phyloP scores from a whole-genome alignment of 1,140 invertebrate genomes.

The Pararge aegeria region DNA sequence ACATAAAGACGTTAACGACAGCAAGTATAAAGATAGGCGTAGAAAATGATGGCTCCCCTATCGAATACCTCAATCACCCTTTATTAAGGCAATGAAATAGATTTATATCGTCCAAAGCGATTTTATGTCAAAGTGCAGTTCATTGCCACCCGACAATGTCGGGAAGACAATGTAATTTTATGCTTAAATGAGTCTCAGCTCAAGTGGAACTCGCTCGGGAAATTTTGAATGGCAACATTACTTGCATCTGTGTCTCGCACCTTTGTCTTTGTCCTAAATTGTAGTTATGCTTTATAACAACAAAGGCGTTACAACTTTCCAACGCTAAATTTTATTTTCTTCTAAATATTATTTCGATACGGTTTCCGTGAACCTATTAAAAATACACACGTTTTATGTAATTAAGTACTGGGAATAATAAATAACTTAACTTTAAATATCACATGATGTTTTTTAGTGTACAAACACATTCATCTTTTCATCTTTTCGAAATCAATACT shows the following conservation, averaged over 20 bases:
- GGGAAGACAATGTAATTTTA: constrained; percentile 77
- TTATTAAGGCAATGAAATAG: constrained; percentile 78
- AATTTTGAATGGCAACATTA: constrained; percentile 75
- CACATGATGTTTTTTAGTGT: too few species aligned
- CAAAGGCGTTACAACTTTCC: constrained; percentile 68
- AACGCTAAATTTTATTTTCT: constrained; percentile 30
- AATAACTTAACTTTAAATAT: too few species aligned
- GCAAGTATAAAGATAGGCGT: constrained; percentile 59
- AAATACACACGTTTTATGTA: neutral
- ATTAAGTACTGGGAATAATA: too few species aligned
- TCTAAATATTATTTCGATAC: constrained; percentile 3
- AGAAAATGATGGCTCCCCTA: constrained; percentile 68
- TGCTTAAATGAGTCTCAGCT: constrained; percentile 71
- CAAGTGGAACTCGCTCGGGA: constrained; percentile 73
- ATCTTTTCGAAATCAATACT: too few species aligned
- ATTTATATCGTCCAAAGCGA: constrained; percentile 73
- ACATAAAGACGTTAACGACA: constrained; percentile 56
- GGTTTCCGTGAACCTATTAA: neutral
- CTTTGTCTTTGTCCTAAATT: constrained; percentile 67
- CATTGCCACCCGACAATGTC: constrained; percentile 76
- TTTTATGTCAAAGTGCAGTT: constrained; percentile 80
- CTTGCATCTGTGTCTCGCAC: constrained; percentile 50
- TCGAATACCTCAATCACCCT: constrained; percentile 70
- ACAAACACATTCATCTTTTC: too few species aligned
- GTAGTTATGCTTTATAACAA: constrained; percentile 76